A percentile compares a stretch with the other conserved stretches of the same genome.
phyloP scores from a whole-genome alignment of 2,888 invertebrate genomes.

The Liposcelis brunnea region DNA sequence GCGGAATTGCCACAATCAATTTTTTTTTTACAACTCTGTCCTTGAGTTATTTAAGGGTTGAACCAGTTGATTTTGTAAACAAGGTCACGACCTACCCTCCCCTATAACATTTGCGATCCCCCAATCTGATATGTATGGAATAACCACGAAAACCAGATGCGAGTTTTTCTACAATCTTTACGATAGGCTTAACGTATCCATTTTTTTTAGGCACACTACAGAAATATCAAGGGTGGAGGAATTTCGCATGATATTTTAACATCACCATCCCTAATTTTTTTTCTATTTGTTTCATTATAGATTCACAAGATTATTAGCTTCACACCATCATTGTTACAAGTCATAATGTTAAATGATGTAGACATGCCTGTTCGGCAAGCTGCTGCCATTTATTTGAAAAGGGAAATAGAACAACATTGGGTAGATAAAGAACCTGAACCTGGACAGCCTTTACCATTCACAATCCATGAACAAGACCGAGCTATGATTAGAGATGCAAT shows the following conservation, averaged over 20 bases:
- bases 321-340: constrained; percentile 80
- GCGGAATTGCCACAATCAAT: not conserved
- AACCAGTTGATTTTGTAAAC: constrained; percentile 1
- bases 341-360: constrained; percentile 78
- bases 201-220: constrained; percentile 11
- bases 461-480: constrained; percentile 90
- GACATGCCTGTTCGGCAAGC: constrained; percentile 90
- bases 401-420: constrained; percentile 79
- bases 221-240: constrained; percentile 2
- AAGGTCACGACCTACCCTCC: not conserved
- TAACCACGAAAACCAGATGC: too few species aligned
- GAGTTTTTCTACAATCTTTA: constrained; percentile 7
- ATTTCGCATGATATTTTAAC: constrained; percentile 7
- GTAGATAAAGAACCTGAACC: constrained; percentile 59
- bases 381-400: constrained; percentile 92
- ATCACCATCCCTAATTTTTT: constrained; percentile 10
- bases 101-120: not conserved
- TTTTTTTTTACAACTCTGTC: constrained; percentile 6
- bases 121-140: not conserved
- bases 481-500: constrained; percentile 81
- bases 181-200: constrained; percentile 9
- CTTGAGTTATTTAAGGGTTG: constrained; percentile 2
- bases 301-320: constrained; percentile 93
- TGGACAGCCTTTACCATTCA: constrained; percentile 59
- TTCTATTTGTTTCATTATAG: constrained; percentile 29